phyloP scores from a whole-genome alignment of 1,140 invertebrate species.

The Pogonomyrmex californicus region DNA sequence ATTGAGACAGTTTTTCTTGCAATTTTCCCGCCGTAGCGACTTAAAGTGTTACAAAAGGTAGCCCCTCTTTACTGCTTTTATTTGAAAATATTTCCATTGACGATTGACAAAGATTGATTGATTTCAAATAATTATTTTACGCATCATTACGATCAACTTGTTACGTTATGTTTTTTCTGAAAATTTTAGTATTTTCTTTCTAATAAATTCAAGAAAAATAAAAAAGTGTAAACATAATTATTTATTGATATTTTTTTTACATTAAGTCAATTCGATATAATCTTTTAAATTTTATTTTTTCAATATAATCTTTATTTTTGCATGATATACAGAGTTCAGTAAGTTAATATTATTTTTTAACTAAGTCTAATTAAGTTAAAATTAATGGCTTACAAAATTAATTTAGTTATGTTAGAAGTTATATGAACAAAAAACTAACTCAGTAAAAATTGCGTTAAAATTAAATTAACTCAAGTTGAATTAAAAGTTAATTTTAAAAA shows the following conservation, averaged over 20 bases:
- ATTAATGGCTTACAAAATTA: too few relatives aligned
- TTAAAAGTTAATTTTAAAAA: too few relatives aligned
- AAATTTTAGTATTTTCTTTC: background rate
- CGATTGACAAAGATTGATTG: background rate
- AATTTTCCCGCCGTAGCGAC: conserved; percentile 4
- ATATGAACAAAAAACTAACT: too few relatives aligned
- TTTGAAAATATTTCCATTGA: background rate
- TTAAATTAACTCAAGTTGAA: too few relatives aligned
- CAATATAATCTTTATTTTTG: background rate
- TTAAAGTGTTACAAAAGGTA: background rate
- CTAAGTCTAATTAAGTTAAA: too few relatives aligned
- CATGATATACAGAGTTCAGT: background rate
- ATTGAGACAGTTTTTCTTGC: conserved; percentile 31
- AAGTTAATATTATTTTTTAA: too few relatives aligned
- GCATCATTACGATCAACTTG: too few relatives aligned
- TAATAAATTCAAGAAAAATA: background rate
- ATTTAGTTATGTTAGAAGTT: too few relatives aligned
- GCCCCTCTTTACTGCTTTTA: background rate
- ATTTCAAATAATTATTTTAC: background rate
- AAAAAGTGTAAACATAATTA: background rate
- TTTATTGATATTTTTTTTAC: too few relatives aligned
- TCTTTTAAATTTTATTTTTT: background rate
- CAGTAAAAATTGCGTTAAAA: too few relatives aligned
- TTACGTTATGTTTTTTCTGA: too few relatives aligned
- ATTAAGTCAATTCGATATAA: background rate